Conservation (phyloP, 1,140 invertebrate genomes). For the Centruroides sculpturatus region DNA sequence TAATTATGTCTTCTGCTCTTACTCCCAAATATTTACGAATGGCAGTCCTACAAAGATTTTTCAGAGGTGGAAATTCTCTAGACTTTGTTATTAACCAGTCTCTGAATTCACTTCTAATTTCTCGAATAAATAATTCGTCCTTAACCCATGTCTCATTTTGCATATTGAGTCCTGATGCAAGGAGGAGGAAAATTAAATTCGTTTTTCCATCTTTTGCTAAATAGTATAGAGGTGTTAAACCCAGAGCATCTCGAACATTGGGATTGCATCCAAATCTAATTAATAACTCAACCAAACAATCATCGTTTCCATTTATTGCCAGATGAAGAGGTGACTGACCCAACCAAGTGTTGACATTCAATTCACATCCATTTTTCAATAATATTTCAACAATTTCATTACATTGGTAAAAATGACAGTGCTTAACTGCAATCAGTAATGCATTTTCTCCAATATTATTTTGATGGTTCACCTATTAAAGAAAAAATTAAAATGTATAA, state of each 20-base stretch:
- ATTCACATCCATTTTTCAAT: conserved; percentile 5
- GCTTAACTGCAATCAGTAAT: conserved; percentile 3
- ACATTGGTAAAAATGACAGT: neutral
- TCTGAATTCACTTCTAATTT: neutral
- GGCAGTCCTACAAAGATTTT: conserved; percentile 5
- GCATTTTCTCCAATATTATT: conserved; percentile 18
- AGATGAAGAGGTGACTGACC: conserved; percentile 21
- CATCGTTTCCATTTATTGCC: conserved; percentile 17
- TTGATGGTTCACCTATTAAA: conserved; percentile 35
- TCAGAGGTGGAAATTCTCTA: neutral
- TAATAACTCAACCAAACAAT: conserved; percentile 12
- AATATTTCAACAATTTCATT: conserved; percentile 6
- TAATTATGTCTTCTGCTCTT: conserved; percentile 5
- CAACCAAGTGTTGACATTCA: conserved; percentile 12
- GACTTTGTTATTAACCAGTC: neutral
- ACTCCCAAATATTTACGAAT: conserved; percentile 1
- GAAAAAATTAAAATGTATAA: neutral
- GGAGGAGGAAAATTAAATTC: conserved; percentile 13
- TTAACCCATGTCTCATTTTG: neutral
- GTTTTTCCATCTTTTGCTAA: conserved; percentile 16
- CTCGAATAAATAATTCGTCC: neutral
- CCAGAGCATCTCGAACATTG: conserved; percentile 17
- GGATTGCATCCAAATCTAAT: conserved; percentile 17
- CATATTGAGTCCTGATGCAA: conserved; percentile 17
- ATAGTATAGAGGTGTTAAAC: conserved; percentile 18